Percentiles rank a stretch among this genome's conserved stretches.
Conservation (phyloP, 2,113 vertebrate species). For the Silurus asotus region DNA sequence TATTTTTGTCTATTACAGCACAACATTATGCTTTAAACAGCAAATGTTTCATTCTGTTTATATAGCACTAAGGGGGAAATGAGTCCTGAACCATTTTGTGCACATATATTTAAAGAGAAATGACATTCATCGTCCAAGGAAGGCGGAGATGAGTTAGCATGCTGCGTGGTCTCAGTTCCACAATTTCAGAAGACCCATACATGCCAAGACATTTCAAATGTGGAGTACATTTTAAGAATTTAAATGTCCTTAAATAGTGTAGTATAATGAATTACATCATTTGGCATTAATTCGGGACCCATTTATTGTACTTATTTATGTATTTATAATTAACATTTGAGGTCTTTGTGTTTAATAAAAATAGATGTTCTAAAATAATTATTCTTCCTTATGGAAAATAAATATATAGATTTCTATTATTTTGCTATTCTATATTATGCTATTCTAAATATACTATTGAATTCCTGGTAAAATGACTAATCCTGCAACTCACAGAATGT, state of each 20-base stretch:
- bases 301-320: not conserved
- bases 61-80: not conserved
- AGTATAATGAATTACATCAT: not conserved
- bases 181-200: not conserved
- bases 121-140: not conserved
- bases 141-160: not conserved
- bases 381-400: not conserved
- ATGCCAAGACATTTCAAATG: not conserved
- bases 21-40: slow-evolving; percentile 16
- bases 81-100: not conserved
- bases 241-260: not conserved
- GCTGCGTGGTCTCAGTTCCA: not conserved
- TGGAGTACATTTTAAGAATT: not conserved
- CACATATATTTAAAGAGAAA: not conserved
- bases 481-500: not conserved
- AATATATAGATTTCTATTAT: not conserved
- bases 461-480: not conserved
- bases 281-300: not conserved
- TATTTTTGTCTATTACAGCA: not conserved
- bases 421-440: too few relatives aligned
- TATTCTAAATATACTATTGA: not conserved
- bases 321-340: not conserved
- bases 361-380: not conserved
- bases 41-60: not conserved
- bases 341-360: not conserved